Base-by-base conservation (phyloP, 2,888 invertebrate genomes). In the Spodoptera exigua region DNA sequence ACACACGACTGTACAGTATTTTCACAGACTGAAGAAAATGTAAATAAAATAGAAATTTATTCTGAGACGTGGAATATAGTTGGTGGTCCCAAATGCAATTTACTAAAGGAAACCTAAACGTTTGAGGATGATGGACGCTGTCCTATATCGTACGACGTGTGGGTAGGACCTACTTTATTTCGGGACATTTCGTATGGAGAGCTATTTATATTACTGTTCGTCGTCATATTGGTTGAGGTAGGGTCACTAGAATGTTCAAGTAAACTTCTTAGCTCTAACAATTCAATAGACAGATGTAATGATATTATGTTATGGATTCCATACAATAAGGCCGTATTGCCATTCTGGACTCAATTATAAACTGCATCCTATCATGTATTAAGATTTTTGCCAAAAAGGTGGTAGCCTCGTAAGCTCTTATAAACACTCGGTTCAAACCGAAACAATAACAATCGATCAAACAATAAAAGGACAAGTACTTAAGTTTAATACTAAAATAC, bases 71-170 rank as follows among this genome's bases (percentile, higher is more conserved):
- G 32, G 49, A 34, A 57, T 47, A 43, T 60, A 54, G 59, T 57
- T 47, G 14, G 13, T 46, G 13, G 39, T 57, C 56, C 53, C 60
- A 44, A 46, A 66, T 59, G 66, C 61, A 61, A 70, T 70, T 70
- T 66, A 47, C 37, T 45, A 14, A 54, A 65, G 70, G 57, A 70
- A 70, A 57, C 43, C 37, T 36, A n/a, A 40, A 46, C 27, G 43
- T 51, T 51, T 57, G 43, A 57, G 10, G 41, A 37, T 47, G 54
- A 58, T 39, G 27, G 39, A 44, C 2, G 10, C 9, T 39, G 37
- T 61, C 40, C 40, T 39, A 41, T 57, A 16, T 54, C 16, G 18
- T 12, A 47, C 45, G 17, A 53, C n/a, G 36, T 53, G 34, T 39
- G 37, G 60, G 37, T 7, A 44, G 21, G 10, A 40, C 1, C 2